Evolutionary conservation across 2,888 invertebrate genomes (phyloP).

Genomic region (Phaedon cochleariae): DNA sequence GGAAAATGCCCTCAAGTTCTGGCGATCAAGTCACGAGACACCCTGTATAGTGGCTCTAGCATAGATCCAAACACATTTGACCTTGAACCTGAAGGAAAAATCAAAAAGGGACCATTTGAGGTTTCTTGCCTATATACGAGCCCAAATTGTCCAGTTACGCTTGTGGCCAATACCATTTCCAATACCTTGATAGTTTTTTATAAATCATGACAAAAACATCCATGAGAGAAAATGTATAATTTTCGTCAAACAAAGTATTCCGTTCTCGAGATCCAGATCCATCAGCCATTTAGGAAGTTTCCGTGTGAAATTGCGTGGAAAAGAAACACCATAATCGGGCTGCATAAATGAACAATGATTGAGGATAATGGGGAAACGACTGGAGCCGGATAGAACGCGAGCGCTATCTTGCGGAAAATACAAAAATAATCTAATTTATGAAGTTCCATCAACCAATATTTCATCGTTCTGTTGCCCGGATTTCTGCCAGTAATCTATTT

Average conservation of each 20-base stretch:
- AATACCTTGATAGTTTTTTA: too few species aligned
- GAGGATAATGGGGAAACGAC: conserved; percentile 55
- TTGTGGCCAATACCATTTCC: too few species aligned
- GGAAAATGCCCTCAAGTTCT: too few species aligned
- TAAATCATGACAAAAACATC: too few species aligned
- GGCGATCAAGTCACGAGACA: too few species aligned
- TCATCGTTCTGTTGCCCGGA: conserved; percentile 42
- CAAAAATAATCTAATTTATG: conserved; percentile 56
- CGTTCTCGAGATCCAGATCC: conserved; percentile 53
- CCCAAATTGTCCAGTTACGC: too few species aligned
- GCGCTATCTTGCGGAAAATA: conserved; percentile 47
- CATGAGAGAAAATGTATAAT: too few species aligned
- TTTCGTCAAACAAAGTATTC: background rate
- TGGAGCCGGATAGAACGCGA: conserved; percentile 45
- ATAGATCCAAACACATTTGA: too few species aligned
- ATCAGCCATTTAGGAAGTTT: conserved; percentile 60
- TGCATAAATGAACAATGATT: conserved; percentile 57
- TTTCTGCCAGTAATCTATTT: conserved; percentile 41
- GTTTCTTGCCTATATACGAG: too few species aligned
- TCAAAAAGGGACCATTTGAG: too few species aligned
- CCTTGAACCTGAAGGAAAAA: too few species aligned
- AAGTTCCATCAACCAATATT: conserved; percentile 47
- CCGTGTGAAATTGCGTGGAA: conserved; percentile 58
- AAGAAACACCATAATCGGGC: conserved; percentile 53
- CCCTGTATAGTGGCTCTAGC: too few species aligned